Base-by-base conservation (phyloP, 2,888 invertebrate genomes). In the Nymphalis c-album region DNA sequence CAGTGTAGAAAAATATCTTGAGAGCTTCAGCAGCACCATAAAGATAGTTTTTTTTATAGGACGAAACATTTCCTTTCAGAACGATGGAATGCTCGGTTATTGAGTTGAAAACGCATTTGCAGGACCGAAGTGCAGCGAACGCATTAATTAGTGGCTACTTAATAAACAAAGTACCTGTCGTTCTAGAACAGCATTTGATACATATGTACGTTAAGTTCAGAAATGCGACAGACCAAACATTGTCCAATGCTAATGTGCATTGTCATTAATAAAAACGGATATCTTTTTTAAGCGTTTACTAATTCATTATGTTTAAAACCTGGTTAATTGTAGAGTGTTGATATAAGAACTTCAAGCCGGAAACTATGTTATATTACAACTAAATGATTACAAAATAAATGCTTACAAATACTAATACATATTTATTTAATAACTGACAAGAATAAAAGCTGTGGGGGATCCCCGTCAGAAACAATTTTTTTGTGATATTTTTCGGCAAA, bases 91-190 rank as follows among this genome's bases (percentile, higher is more conserved):
- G 76, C 47, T 76, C 78, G n/a, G 71, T 77, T 18, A 62, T 74
- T 46, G 70, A 72, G 53, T 31, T 72, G n/a, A 64, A 71, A 59
- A 59, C 60, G 16, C 40, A 60, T 59, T 7, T 58, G 18, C 31
- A 60, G 55, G 72, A 70, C n/a, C 68, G 75, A 58, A 60, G 64
- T 50, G 61, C 61, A 20, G 68, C 73, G 6, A 67, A 74, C 64
- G 71, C 76, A 6, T 70, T 76, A 18, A 63, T 77, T 31, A 72
- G 59, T 26, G 77, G 74, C 45, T 72, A 77, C 57, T 67, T 77
- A 50, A 20, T 79, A 20, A 78, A 78, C 26, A 75, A 75, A 67
- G 40, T 88, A 46, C 85, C 89, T 13, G 17, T 1, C 8, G 31
- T 63, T 46, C 22, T 70, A 17, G 60, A 47, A n/a, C 46, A 55